These are phyloP conservation scores for Carassius gibelio DNA, from an alignment of 2,113 vertebrate species.

Conservation along the genomic window DNA sequence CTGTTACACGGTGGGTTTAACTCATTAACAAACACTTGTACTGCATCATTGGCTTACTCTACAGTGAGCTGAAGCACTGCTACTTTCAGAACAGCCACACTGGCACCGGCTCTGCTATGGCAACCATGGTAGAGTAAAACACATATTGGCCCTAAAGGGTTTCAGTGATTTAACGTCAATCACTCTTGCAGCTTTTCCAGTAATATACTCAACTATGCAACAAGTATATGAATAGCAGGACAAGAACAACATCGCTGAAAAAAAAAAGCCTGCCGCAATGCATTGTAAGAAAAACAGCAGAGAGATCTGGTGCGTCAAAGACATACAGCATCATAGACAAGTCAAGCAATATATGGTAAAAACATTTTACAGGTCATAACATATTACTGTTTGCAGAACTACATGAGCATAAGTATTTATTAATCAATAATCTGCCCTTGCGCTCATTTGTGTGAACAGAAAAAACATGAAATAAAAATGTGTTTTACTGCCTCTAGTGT, in stretches of 20 bases:
- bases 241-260: background rate
- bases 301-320: no score
- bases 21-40: constrained; percentile 10
- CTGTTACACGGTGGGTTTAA: background rate
- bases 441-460: no score
- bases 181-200: background rate
- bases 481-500: no score
- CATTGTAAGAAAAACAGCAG: no score
- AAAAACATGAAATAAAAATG: no score
- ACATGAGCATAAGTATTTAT: no score
- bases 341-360: no score
- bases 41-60: constrained; percentile 31
- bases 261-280: no score
- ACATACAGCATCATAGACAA: no score
- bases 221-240: background rate
- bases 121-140: constrained; percentile 35
- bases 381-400: no score
- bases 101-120: constrained; percentile 52
- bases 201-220: background rate
- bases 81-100: constrained; percentile 29
- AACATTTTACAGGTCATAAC: no score
- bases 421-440: no score
- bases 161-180: background rate
- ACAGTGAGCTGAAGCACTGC: constrained; percentile 37
- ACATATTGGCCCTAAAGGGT: constrained; percentile 8